These are phyloP conservation scores for Agrilus cyanescens DNA, from an alignment of 2,888 invertebrate genomes.

Conservation along the genomic window DNA sequence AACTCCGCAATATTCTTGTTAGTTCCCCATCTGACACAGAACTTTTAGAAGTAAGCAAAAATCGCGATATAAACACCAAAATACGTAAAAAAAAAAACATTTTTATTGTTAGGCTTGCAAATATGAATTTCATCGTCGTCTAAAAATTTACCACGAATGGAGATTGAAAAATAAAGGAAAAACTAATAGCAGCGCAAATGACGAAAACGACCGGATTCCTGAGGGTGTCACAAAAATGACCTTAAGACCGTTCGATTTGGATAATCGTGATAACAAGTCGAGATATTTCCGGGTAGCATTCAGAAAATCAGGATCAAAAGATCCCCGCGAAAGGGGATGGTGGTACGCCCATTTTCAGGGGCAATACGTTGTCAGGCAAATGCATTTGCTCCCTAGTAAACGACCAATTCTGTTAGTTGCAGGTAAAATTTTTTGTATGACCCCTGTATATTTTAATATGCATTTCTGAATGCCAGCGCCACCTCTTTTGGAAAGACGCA, in stretches of 20 bases:
- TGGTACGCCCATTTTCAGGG: constrained; percentile 99
- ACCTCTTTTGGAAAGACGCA: not conserved
- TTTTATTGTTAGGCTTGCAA: constrained; percentile 64
- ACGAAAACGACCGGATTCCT: constrained; percentile 77
- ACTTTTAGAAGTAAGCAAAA: constrained; percentile 61
- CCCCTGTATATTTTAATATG: no score
- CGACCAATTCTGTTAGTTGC: constrained; percentile 79
- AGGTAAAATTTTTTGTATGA: constrained; percentile 41
- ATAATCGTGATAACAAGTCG: constrained; percentile 43
- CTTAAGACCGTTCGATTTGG: constrained; percentile 51
- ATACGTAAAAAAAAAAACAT: constrained; percentile 2
- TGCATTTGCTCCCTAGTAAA: constrained; percentile 93
- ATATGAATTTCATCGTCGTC: constrained; percentile 93
- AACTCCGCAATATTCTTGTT: constrained; percentile 93
- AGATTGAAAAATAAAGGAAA: constrained; percentile 89
- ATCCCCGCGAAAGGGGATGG: constrained; percentile 59
- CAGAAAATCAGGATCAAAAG: constrained; percentile 45
- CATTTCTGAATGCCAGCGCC: no score
- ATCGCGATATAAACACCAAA: not conserved
- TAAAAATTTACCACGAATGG: constrained; percentile 98
- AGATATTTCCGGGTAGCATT: constrained; percentile 95
- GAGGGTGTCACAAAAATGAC: constrained; percentile 72
- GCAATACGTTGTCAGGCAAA: constrained; percentile 93
- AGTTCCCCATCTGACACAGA: constrained; percentile 92
- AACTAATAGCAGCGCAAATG: constrained; percentile 49